Base-by-base conservation (phyloP, 2,113 vertebrate species). In the Chionis minor region DNA sequence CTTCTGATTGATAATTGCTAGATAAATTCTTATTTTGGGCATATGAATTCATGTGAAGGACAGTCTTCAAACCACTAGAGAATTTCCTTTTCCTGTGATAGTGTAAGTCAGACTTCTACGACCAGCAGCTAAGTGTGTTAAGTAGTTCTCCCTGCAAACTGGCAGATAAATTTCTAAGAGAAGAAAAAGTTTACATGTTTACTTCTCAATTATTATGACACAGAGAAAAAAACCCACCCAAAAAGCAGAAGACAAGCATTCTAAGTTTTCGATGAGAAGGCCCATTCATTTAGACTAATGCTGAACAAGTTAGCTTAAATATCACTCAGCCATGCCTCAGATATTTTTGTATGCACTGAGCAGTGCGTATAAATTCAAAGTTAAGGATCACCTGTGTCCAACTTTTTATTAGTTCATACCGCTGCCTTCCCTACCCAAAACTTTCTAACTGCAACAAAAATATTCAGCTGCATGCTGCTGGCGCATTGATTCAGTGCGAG, bases 401-500 rank as follows among this genome's bases (percentile, higher is more conserved):
- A 8, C 61, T 70, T 74, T 51, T 66, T 54, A 14, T 19, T 51
- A 55, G 38, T 47, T 90, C 26, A 19, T 8, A 47, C 3, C 0
- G 2, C 62, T 59, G 17, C 27, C 19, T 63, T 80, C 62, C 28
- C 28, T 38, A 58, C 28, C 6, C 52, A 71, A 79, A 82, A 42
- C 30, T 65, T 69, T 55, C 73, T 38, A 78, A 40, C 21, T 49
- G 45, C 56, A 73, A 65, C 22, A 40, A 54, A 82, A 63, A 9
- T 30, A 42, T 32, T 42, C 40, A 38, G 20, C 30, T 22, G n/a
- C 9, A 5, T 0, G 7, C 51, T 44, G 11, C 40, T 21, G 23
- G 52, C 0, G 2, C n/a, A 8, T 0, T n/a, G 65, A 26, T 70
- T 38, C 13, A 14, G 59, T 14, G 42, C 79, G n/a, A 47, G 71